Base-by-base conservation (phyloP, 2,888 invertebrate species). In the Clepsis dumicolana region DNA sequence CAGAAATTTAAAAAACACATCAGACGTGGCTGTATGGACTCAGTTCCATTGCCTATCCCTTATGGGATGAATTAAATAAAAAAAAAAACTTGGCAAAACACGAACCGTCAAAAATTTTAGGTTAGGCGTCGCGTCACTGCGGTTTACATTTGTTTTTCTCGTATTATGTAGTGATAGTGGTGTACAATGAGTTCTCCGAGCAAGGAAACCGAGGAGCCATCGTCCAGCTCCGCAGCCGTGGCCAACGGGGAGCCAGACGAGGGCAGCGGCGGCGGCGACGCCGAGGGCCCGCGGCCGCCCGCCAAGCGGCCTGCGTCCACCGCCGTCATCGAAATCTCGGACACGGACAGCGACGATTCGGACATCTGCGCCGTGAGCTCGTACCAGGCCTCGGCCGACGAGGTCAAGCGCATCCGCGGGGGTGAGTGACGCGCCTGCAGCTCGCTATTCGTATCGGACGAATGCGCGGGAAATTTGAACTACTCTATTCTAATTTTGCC, bases 331-430 rank as follows among this genome's bases (percentile, higher is more conserved):
- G 92, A 92, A 76, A 94, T 94, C 61, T 92, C 93, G 12, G 93
- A 94, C 72, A 91, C 93, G 0, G 94, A 94, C 14, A 93, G 90
- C 67, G 93, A 93, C 60, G 94, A 93, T 70, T 94, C 94, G n/a
- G 93, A 93, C 64, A 85, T 94, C n/a, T 94, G 94, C 70, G 93
- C 94, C 4, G 93, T 94, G 12, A 91, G 87, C 66, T 89, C 93
- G 0, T 94, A 94, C 79, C 93, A 93, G 76, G 94, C 94, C 32
- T 80, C 93, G 21, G 90, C 93, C 1, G 93, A 93, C 71, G 94
- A 94, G 78, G 93, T 93, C 70, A 94, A 94, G 74, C 85, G 91
- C 74, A 91, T 94, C 70, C 90, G 94, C 24, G 90, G 91, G 74
- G 93, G 94, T 93, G 69, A 82, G 84, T 79, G 53, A 66, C 32